Evolutionary conservation across 2,888 invertebrate species (phyloP).

Genomic region (Cerceris rybyensis): DNA sequence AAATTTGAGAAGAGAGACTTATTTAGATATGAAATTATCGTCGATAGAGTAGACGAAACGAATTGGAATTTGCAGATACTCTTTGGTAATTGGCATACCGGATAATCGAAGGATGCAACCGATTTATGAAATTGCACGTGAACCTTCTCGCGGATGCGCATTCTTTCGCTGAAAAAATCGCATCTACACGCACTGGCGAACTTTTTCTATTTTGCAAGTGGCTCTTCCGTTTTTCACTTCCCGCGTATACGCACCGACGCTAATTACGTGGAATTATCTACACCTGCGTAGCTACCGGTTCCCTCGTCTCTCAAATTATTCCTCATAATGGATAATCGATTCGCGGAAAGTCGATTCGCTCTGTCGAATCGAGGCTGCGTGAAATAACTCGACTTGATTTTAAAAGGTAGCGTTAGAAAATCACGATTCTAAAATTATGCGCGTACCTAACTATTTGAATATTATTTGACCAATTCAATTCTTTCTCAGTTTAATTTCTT

Average conservation of each 20-base stretch:
- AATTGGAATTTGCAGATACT: too few relatives aligned
- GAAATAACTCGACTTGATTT: slow-evolving; percentile 8
- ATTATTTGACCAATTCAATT: too few relatives aligned
- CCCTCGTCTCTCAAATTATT: slow-evolving; percentile 28
- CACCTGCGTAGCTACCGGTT: slow-evolving; percentile 21
- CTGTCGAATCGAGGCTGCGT: neutral
- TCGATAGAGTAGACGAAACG: too few relatives aligned
- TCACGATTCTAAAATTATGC: too few relatives aligned
- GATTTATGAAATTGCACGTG: slow-evolving; percentile 25
- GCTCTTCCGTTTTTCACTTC: slow-evolving; percentile 31
- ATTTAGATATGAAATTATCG: neutral
- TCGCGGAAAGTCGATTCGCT: slow-evolving; percentile 34
- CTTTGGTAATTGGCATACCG: neutral
- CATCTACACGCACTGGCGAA: neutral
- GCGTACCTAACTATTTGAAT: too few relatives aligned
- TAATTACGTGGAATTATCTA: slow-evolving; percentile 45
- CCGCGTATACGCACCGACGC: slow-evolving; percentile 34
- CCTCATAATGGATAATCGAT: slow-evolving; percentile 38
- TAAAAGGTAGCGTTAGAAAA: too few relatives aligned
- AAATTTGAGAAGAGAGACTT: neutral
- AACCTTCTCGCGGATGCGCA: neutral
- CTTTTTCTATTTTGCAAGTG: slow-evolving; percentile 16
- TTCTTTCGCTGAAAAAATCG: slow-evolving; percentile 23
- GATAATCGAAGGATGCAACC: slow-evolving; percentile 13
- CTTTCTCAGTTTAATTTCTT: too few relatives aligned